Conservation (phyloP, 2,113 vertebrate genomes). For the Orthonyx spaldingii region DNA sequence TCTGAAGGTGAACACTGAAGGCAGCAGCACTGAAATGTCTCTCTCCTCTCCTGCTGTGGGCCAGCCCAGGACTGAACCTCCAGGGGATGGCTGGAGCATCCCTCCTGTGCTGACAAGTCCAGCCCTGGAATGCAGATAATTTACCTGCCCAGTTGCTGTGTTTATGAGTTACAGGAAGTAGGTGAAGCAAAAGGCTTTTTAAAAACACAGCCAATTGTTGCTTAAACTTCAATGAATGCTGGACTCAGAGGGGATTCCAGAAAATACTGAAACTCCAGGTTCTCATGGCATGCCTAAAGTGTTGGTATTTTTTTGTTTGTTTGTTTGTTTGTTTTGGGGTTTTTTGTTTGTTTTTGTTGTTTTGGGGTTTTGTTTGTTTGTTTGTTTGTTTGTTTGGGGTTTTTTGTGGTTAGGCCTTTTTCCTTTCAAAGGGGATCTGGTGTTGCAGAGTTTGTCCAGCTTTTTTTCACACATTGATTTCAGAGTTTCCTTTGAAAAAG, state of each 20-base stretch:
- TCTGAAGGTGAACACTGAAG: background rate
- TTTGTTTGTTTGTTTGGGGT: too few relatives aligned
- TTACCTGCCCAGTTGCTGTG: background rate
- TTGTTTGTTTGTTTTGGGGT: too few relatives aligned
- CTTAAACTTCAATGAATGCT: background rate
- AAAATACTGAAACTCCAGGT: background rate
- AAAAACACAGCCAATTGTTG: background rate
- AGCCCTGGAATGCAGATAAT: fast-evolving
- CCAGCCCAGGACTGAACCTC: background rate
- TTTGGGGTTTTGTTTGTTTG: too few relatives aligned
- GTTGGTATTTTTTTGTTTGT: too few relatives aligned
- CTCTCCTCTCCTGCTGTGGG: background rate
- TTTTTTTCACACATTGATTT: background rate
- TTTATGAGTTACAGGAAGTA: background rate
- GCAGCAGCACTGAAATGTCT: background rate
- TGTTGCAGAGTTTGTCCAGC: background rate
- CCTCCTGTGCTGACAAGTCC: background rate
- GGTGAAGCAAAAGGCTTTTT: background rate
- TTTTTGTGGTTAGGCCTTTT: background rate
- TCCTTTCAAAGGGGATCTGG: background rate
- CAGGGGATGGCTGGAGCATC: background rate
- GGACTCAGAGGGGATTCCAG: background rate
- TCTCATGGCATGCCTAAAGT: background rate
- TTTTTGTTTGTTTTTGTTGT: too few relatives aligned
- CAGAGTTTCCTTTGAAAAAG: background rate